A percentile compares a stretch with the other conserved stretches of the same genome.
Conservation (phyloP, 2,113 vertebrate species). For the Myanophis thanlyinensis region DNA sequence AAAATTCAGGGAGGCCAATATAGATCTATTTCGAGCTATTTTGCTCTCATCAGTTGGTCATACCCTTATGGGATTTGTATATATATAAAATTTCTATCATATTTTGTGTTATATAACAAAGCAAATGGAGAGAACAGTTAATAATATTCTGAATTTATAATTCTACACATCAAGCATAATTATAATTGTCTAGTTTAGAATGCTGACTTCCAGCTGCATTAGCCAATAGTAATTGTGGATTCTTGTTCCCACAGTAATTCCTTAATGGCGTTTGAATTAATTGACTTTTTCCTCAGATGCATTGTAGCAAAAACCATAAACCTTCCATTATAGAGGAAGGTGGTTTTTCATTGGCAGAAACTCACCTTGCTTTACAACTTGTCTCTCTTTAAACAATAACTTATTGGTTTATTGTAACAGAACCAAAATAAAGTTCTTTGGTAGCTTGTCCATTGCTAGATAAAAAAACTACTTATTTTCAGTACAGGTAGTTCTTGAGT, state of each 20-base stretch:
- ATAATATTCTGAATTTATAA: background rate
- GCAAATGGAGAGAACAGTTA: background rate
- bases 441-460: background rate
- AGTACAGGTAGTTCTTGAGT: background rate
- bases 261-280: background rate
- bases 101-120: background rate
- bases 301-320: background rate
- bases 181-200: background rate
- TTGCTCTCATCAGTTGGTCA: no score
- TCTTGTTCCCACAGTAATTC: background rate
- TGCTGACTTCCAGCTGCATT: background rate
- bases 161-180: background rate
- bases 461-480: background rate
- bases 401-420: background rate
- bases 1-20: no score
- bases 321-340: background rate
- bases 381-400: background rate
- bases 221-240: background rate
- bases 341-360: background rate
- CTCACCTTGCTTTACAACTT: background rate
- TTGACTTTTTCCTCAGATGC: background rate
- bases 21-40: no score
- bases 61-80: no score
- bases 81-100: background rate
- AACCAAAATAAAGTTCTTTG: background rate